Conservation (phyloP, 2,888 invertebrate species). For the Sycophila texana region DNA sequence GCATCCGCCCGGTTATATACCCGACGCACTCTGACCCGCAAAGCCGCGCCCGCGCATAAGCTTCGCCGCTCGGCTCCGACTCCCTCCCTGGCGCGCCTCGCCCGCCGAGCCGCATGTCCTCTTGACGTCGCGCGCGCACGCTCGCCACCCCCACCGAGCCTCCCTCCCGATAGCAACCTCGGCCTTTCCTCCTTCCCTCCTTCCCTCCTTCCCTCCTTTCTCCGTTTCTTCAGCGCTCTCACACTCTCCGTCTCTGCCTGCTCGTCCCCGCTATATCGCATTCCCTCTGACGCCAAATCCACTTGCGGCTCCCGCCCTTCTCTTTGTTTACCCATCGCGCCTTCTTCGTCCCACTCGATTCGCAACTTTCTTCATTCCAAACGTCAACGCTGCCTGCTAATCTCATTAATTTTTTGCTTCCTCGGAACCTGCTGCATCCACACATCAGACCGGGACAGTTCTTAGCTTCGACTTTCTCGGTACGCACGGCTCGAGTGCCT, state of each 20-base stretch:
- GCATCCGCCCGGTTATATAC: slow-evolving; percentile 75
- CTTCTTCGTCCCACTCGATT: neutral
- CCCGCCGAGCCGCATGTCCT: neutral
- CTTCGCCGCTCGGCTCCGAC: slow-evolving; percentile 58
- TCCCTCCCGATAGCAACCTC: slow-evolving; percentile 2
- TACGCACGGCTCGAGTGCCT: too few relatives aligned
- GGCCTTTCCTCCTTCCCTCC: slow-evolving; percentile 10
- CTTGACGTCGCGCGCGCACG: neutral
- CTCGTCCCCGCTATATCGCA: neutral
- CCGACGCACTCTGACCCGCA: slow-evolving; percentile 74
- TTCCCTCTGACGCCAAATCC: slow-evolving; percentile 32
- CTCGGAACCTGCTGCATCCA: too few relatives aligned
- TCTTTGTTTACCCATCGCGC: slow-evolving; percentile 22
- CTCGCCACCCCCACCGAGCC: neutral
- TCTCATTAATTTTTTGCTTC: neutral
- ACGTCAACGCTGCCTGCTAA: neutral
- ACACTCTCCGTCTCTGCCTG: slow-evolving; percentile 2
- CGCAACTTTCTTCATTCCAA: neutral
- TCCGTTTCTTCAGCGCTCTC: too few relatives aligned
- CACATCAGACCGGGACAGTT: too few relatives aligned
- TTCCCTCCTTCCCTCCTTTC: slow-evolving; percentile 19
- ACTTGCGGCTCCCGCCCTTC: slow-evolving; percentile 26
- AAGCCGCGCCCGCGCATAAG: slow-evolving; percentile 73
- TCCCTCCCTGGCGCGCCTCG: slow-evolving; percentile 50
- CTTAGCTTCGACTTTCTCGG: too few relatives aligned